Base-by-base conservation (phyloP, 1,140 invertebrate species). In the Manduca sexta region DNA sequence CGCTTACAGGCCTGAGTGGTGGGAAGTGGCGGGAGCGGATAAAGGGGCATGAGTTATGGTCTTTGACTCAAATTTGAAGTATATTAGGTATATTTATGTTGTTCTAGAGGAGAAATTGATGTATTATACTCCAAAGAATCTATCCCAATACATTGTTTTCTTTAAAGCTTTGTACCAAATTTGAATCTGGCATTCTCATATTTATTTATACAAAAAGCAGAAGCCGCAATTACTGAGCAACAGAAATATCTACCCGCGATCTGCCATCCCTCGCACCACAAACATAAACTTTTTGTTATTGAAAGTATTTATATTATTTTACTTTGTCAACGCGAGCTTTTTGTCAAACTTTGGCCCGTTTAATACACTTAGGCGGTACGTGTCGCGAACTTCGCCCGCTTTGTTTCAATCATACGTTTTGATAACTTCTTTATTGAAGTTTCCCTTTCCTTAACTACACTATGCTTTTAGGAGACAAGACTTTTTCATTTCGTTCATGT, bases 291-390 rank as follows among this genome's bases (percentile, higher is more conserved):
- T 84, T 84, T 81, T 80, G 78, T 81, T 76, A 84, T 81, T 76
- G 69, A 76, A 80, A 80, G 75, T 82, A 84, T 79, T 79, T 82
- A 82, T 84, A 79, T 84, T 84, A 84, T 84, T 77, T 81, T 64
- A 74, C 61, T 73, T 78, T 74, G 74, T 72, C 71, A 67, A 26
- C 21, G 21, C 63, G 59, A 72, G 37, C 54, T 77, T 81, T 75
- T 74, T 59, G 59, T 30, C 42, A 57, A 81, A 81, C 69, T 81
- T 77, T 55, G 45, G 57, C 50, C 67, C 61, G 70, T 74, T 80
- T 81, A 84, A 84, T 83, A 83, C 76, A 83, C 79, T 83, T 83
- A 81, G 73, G 56, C 18, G 21, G n/a, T 35, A 79, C 75, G 75
- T 76, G 71, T 63, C 52, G 37, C 46, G 66, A 62, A 54, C 64